Percentiles rank a stretch among this genome's conserved stretches.
phyloP scores from a whole-genome alignment of 2,888 invertebrate genomes.

The Drosophila paranaensis region DNA sequence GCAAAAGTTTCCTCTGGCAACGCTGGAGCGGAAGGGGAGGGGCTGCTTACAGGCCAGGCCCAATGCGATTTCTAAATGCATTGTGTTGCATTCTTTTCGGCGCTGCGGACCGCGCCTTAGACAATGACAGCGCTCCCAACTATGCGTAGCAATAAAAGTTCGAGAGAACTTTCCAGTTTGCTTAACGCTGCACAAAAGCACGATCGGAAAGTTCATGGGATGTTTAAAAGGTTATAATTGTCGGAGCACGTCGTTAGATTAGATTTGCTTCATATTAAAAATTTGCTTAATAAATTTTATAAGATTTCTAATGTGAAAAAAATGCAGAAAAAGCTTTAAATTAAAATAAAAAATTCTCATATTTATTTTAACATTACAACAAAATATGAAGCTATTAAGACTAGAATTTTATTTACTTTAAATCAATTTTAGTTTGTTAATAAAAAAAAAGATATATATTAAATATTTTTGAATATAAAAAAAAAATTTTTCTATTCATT shows the following conservation, averaged over 20 bases:
- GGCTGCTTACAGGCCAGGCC: background rate
- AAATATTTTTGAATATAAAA: too few species aligned
- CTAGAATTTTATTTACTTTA: too few species aligned
- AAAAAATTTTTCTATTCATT: too few species aligned
- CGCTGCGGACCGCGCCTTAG: constrained; percentile 1
- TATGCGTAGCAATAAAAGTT: constrained; percentile 58
- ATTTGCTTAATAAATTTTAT: too few species aligned
- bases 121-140: constrained; percentile 29
- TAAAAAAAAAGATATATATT: background rate
- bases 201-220: constrained; percentile 6
- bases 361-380: too few species aligned
- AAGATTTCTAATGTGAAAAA: too few species aligned
- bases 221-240: background rate
- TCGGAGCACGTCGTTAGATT: background rate
- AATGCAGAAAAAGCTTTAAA: background rate
- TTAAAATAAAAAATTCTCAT: too few species aligned
- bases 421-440: too few species aligned
- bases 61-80: constrained; percentile 58
- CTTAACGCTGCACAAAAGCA: constrained; percentile 20
- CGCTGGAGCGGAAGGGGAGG: background rate
- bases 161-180: constrained; percentile 41
- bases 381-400: too few species aligned
- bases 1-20: constrained; percentile 63
- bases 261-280: background rate
- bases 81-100: constrained; percentile 60